Evolutionary conservation across 2,888 invertebrate species (phyloP).

Genomic region (Synergus umbraculus): DNA sequence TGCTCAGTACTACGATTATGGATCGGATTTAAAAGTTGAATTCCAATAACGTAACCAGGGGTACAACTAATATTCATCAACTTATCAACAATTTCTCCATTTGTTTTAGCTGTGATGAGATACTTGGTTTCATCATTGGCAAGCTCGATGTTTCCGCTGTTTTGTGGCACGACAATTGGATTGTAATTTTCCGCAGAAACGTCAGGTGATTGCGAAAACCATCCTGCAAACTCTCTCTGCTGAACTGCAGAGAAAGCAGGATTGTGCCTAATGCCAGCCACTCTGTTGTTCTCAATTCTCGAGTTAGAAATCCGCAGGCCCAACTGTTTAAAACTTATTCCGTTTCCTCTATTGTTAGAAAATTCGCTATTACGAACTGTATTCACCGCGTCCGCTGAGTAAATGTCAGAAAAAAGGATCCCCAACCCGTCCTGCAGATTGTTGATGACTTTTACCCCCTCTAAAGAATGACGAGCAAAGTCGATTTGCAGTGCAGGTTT

Average conservation of each 20-base stretch:
- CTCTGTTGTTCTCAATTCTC: slow-evolving; percentile 88
- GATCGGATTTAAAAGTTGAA: slow-evolving; percentile 94
- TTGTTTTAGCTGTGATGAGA: slow-evolving; percentile 85
- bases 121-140: slow-evolving; percentile 88
- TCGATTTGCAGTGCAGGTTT: slow-evolving; percentile 95
- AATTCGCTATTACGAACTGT: slow-evolving; percentile 91
- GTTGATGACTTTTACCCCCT: slow-evolving; percentile 88
- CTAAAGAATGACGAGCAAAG: slow-evolving; percentile 89
- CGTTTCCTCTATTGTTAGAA: slow-evolving; percentile 90
- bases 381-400: slow-evolving; percentile 89
- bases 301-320: slow-evolving; percentile 89
- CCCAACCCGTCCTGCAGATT: slow-evolving; percentile 96
- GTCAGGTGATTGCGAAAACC: slow-evolving; percentile 87
- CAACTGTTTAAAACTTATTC: slow-evolving; percentile 92
- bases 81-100: slow-evolving; percentile 78
- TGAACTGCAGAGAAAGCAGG: slow-evolving; percentile 90
- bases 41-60: slow-evolving; percentile 91
- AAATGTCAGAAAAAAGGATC: slow-evolving; percentile 95
- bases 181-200: slow-evolving; percentile 85
- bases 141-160: slow-evolving; percentile 81
- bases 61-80: slow-evolving; percentile 79
- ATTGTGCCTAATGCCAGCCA: slow-evolving; percentile 95
- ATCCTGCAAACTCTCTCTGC: slow-evolving; percentile 94
- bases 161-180: slow-evolving; percentile 86
- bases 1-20: slow-evolving; percentile 92